Percentiles rank a stretch among this genome's conserved stretches.
These are phyloP conservation scores for Semnornis frantzii DNA, from an alignment of 2,113 vertebrate genomes.

Conservation along the genomic window DNA sequence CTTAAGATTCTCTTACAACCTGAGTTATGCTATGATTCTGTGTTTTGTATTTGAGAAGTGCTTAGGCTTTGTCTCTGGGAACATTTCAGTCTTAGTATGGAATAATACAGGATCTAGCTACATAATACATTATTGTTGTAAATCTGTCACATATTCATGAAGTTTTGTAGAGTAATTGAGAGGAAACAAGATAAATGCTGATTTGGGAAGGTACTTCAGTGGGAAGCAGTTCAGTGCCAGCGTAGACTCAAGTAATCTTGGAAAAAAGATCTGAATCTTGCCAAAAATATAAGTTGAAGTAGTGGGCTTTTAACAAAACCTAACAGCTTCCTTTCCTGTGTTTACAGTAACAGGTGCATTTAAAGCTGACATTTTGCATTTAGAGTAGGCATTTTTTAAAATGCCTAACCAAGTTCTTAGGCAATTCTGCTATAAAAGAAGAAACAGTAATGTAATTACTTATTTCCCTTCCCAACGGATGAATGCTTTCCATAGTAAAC, in stretches of 20 bases:
- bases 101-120: background rate
- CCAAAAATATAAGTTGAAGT: background rate
- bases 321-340: background rate
- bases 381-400: background rate
- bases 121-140: background rate
- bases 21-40: background rate
- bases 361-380: background rate
- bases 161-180: background rate
- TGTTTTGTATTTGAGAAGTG: background rate
- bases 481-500: background rate
- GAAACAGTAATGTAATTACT: background rate
- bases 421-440: background rate
- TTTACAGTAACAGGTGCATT: background rate
- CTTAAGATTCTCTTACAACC: background rate
- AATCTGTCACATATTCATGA: background rate
- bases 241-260: background rate
- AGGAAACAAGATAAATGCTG: background rate
- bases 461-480: background rate
- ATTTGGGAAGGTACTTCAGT: background rate
- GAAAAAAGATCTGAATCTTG: background rate
- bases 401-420: background rate
- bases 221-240: background rate
- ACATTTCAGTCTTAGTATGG: background rate
- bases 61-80: background rate
- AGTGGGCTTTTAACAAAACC: background rate